Evolutionary conservation across 2,797 vertebrate genomes (phyloP).

Genomic region (Gephyroberyx darwinii): DNA sequence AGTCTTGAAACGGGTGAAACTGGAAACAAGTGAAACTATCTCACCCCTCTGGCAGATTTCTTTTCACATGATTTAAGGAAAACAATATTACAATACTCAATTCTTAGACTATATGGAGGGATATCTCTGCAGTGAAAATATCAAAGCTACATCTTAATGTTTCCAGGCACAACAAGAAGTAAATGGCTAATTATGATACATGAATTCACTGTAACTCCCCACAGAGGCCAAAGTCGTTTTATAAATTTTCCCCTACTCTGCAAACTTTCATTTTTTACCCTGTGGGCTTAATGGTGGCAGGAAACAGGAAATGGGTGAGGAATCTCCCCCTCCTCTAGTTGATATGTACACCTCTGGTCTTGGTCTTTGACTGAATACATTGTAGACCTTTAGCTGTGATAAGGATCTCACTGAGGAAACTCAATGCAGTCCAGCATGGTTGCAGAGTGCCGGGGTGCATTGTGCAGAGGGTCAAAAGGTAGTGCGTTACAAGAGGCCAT

Average conservation of each 20-base stretch:
- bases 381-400: conserved; percentile 42
- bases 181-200: background rate
- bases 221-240: background rate
- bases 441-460: conserved; percentile 33
- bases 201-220: background rate
- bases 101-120: no score
- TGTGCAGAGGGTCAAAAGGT: conserved; percentile 53
- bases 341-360: conserved; percentile 36
- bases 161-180: background rate
- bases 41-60: no score
- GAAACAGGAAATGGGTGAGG: conserved; percentile 39
- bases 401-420: conserved; percentile 61
- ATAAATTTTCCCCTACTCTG: background rate
- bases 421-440: conserved; percentile 50
- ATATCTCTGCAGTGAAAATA: background rate
- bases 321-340: background rate
- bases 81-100: no score
- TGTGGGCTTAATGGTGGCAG: background rate
- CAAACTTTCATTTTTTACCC: conserved; percentile 8
- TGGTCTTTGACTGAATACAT: conserved; percentile 37
- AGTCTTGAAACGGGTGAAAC: no score
- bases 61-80: no score
- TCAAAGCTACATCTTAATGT: background rate
- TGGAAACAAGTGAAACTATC: no score
- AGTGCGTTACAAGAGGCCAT: conserved; percentile 45